These are phyloP conservation scores for Rhabdomys dilectus DNA, from an alignment of 2,113 vertebrate species.

Conservation along the genomic window DNA sequence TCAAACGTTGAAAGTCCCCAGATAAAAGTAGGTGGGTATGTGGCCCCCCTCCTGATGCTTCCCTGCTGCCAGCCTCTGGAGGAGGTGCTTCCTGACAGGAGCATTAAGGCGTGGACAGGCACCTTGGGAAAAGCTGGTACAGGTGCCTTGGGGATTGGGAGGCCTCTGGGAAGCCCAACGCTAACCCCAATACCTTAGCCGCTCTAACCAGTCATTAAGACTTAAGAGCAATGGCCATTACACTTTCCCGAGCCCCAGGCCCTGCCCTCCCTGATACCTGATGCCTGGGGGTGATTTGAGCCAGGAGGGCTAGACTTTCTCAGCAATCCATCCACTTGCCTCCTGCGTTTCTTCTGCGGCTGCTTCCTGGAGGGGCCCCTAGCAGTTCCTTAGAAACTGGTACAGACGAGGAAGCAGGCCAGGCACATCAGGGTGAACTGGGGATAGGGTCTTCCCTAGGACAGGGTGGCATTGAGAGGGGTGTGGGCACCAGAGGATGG, in stretches of 20 bases:
- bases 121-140: background rate
- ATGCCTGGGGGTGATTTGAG: background rate
- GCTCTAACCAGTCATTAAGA: background rate
- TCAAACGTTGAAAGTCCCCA: accelerated
- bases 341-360: background rate
- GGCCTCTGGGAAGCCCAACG: background rate
- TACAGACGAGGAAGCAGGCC: background rate
- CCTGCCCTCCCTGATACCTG: accelerated
- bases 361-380: background rate
- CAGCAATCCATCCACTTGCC: background rate
- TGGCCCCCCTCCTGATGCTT: too few relatives aligned
- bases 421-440: accelerated
- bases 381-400: background rate
- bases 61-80: background rate
- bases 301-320: background rate
- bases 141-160: background rate
- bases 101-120: background rate
- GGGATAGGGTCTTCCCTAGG: background rate
- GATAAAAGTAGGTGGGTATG: background rate
- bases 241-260: accelerated
- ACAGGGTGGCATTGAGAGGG: background rate
- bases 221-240: background rate
- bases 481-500: background rate
- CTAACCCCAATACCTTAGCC: accelerated
- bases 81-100: background rate